Evolutionary conservation across 2,888 invertebrate genomes (phyloP), one percentile per base, ranked within the genome.

Genomic region (Sphecodes monilicornis): DNA sequence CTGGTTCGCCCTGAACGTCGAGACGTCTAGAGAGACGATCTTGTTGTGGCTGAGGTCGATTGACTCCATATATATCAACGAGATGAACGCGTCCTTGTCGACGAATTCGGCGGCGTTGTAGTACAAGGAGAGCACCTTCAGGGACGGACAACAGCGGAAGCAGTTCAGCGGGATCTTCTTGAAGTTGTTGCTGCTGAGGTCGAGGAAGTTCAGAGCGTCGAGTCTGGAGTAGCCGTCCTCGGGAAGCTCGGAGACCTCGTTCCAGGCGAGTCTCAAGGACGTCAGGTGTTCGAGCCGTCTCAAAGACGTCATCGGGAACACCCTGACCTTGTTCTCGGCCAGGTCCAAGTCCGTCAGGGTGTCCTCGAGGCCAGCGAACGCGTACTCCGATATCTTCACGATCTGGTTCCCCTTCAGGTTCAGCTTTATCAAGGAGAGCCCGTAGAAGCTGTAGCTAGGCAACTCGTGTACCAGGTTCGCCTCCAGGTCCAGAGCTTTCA

Each of bases 11-110:
- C 97, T 96, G 95, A 98, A 98, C 43, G 97, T 97, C 84, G 96
- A 96, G 85, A 97, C 95, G 89, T 97, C 97, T 84, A 98, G 95
- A 88, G 96, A 96, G 29, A 97, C 97, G 86, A 98, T 97, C 95
- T 97, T 97, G 95, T 98, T 99, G 94, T 98, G 97, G 92, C 98
- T 98, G 92, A 99, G 96, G 94, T 98, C 98, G 86, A 98, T 95
- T 16, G 97, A 97, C 95, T 98, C 98, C 78, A 99, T 95, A 90
- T 97, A 96, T 77, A 95, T 96, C 86, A 98, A 95, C 11, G 97
- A 96, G 87, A 96, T 95, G 94, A 99, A 98, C 22, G 97, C 97
- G 92, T 97, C 96, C 90, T 97, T 97, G 87, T 97, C 97, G 57
- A 98, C 96, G 80, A 96, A 95, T 92, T 97, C 97, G 76, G 99